Evolutionary conservation across 1,140 invertebrate genomes (phyloP).

Genomic region (Aphis craccivora): DNA sequence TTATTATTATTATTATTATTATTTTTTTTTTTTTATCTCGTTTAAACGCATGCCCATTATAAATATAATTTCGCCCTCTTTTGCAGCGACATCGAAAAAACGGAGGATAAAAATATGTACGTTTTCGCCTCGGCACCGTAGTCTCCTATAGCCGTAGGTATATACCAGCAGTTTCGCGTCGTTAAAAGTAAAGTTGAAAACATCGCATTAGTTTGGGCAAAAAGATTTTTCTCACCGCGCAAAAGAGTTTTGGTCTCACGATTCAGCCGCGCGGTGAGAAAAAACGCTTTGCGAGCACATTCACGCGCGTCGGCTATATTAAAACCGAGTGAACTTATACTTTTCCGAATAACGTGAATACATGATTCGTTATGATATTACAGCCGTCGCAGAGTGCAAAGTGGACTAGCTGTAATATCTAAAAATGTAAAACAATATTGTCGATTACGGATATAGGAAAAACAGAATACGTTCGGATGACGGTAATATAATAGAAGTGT

Average conservation of each 20-base stretch:
- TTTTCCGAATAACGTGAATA: neutral
- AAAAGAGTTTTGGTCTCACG: too few species aligned
- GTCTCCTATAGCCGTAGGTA: neutral
- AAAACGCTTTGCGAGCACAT: neutral
- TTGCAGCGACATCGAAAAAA: neutral
- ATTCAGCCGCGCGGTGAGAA: neutral
- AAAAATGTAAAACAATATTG: neutral
- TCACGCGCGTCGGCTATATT: too few species aligned
- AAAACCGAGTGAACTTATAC: neutral
- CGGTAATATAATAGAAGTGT: too few species aligned
- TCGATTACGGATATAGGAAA: neutral
- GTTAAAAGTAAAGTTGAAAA: conserved; percentile 26
- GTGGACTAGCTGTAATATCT: neutral
- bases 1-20: too few species aligned
- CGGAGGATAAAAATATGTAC: neutral
- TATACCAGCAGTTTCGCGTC: neutral
- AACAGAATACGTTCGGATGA: too few species aligned
- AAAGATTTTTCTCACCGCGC: neutral
- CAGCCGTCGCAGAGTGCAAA: neutral
- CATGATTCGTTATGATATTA: neutral
- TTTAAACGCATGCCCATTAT: neutral
- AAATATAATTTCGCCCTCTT: neutral
- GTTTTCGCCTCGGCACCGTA: neutral
- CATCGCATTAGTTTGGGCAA: neutral
- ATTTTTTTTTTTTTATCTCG: neutral